phyloP scores from a whole-genome alignment of 2,888 invertebrate species.

The Tanytarsus gracilentus region DNA sequence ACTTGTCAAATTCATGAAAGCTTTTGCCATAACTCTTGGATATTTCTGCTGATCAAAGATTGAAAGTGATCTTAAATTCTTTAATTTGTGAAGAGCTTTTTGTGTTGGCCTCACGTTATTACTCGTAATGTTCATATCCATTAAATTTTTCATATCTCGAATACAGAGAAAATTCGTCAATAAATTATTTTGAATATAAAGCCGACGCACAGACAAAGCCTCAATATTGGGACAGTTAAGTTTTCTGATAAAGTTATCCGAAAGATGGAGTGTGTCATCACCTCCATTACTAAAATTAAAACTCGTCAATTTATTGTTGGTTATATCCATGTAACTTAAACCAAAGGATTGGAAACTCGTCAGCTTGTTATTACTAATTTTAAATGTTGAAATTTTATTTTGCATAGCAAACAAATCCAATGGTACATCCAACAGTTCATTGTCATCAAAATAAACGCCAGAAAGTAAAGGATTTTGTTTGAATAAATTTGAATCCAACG shows the following conservation, averaged over 20 bases:
- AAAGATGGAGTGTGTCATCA: background rate
- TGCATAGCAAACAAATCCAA: constrained; percentile 1
- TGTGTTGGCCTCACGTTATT: background rate
- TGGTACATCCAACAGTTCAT: background rate
- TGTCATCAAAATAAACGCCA: background rate
- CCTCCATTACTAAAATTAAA: background rate
- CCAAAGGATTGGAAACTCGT: background rate
- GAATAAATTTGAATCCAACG: background rate
- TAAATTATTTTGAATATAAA: background rate
- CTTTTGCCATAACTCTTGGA: background rate
- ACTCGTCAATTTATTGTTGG: background rate
- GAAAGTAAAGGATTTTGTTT: background rate
- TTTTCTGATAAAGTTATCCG: background rate
- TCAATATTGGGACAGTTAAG: background rate
- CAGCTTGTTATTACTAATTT: too few species aligned
- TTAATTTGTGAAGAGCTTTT: background rate
- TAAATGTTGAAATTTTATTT: background rate
- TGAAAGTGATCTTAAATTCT: background rate
- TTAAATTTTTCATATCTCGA: background rate
- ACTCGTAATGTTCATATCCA: background rate
- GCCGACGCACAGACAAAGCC: background rate
- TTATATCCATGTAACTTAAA: background rate
- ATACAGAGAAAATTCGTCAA: background rate
- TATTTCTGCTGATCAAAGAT: background rate
- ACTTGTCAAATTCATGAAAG: background rate